Conservation (phyloP, 2,888 invertebrate species). For the Xanthorhoe designata region DNA sequence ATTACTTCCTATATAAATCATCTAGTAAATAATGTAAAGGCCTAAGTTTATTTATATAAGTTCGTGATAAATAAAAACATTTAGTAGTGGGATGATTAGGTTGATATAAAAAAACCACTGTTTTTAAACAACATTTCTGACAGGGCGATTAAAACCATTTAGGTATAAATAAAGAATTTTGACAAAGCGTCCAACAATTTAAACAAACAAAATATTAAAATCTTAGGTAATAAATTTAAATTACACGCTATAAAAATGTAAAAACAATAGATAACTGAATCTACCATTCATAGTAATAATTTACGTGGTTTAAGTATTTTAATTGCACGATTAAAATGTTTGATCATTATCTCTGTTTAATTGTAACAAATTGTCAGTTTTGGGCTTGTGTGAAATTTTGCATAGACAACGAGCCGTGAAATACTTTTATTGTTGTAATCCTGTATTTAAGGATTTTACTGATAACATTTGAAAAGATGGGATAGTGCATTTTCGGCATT, state of each 20-base stretch:
- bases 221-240: slow-evolving; percentile 24
- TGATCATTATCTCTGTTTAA: slow-evolving; percentile 60
- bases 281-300: slow-evolving; percentile 26
- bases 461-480: not conserved
- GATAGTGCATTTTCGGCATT: not conserved
- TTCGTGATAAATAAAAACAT: too few species aligned
- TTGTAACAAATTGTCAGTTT: slow-evolving; percentile 56
- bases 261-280: slow-evolving; percentile 30
- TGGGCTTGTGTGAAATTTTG: slow-evolving; percentile 53
- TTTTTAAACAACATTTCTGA: too few species aligned
- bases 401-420: slow-evolving; percentile 62
- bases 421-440: slow-evolving; percentile 42
- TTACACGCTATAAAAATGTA: slow-evolving; percentile 29
- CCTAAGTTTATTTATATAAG: too few species aligned
- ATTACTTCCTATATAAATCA: too few species aligned
- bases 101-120: too few species aligned
- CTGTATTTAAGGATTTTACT: slow-evolving; percentile 34
- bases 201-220: not conserved
- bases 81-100: too few species aligned
- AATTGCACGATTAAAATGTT: slow-evolving; percentile 54
- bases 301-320: slow-evolving; percentile 41
- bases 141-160: not conserved
- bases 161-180: not conserved
- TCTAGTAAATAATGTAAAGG: too few species aligned
- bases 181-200: not conserved